Evolutionary conservation across 2,113 vertebrate genomes (phyloP).

Genomic region (Steatornis caripensis): DNA sequence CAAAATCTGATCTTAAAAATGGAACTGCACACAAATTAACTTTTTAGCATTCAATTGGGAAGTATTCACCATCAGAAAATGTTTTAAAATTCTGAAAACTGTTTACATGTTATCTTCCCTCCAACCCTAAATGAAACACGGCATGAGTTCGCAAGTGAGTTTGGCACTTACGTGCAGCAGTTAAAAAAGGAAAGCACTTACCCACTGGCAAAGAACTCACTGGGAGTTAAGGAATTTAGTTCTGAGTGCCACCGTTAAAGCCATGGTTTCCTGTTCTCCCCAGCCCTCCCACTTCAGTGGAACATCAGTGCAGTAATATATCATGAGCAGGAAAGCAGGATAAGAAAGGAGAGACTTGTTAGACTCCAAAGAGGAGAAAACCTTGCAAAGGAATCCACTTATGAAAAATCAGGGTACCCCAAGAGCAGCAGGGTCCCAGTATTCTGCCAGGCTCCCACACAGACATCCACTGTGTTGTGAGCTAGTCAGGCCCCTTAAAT

Average conservation of each 20-base stretch:
- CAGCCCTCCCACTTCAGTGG: background rate
- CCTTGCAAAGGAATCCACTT: background rate
- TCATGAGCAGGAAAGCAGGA: background rate
- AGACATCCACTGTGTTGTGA: background rate
- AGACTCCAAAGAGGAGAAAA: background rate
- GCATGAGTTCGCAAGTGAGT: background rate
- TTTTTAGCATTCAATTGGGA: background rate
- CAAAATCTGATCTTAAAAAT: background rate
- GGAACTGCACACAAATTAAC: background rate
- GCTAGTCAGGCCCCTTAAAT: background rate
- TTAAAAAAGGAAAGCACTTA: constrained; percentile 40
- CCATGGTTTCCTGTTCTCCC: background rate
- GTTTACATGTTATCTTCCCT: background rate
- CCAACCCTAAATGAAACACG: background rate
- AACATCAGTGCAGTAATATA: background rate
- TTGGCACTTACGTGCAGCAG: background rate
- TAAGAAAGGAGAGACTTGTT: background rate
- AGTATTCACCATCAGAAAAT: background rate
- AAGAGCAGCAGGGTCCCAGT: background rate
- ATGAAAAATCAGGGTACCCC: background rate
- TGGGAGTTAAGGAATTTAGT: background rate
- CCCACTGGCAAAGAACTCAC: background rate
- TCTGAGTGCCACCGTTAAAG: background rate
- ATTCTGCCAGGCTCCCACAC: background rate
- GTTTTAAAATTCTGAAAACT: background rate